phyloP scores from a whole-genome alignment of 2,888 invertebrate species.

The Callosobruchus maculatus region DNA sequence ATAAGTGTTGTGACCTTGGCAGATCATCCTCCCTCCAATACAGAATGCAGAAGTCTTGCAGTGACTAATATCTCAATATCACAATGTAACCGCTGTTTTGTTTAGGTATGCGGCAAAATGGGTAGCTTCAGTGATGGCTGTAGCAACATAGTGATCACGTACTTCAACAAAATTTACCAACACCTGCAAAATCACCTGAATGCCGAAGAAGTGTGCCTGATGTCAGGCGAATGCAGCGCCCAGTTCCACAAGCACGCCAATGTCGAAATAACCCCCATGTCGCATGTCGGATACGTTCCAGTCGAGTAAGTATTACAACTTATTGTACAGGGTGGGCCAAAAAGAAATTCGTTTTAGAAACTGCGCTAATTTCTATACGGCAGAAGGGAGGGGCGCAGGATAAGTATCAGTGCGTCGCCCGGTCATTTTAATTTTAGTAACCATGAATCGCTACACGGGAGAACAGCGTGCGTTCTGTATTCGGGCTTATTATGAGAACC shows the following conservation, averaged over 20 bases:
- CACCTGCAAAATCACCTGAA: conserved; percentile 61
- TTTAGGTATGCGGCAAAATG: conserved; percentile 63
- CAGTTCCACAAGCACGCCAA: conserved; percentile 64
- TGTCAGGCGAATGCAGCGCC: conserved; percentile 70
- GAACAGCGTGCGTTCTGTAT: too few relatives aligned
- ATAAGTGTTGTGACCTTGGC: too few relatives aligned
- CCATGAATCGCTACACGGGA: too few relatives aligned
- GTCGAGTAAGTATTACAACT: conserved; percentile 40
- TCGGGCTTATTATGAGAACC: too few relatives aligned
- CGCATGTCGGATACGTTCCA: conserved; percentile 55
- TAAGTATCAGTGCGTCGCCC: too few relatives aligned
- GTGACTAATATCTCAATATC: neutral
- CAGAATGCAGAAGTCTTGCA: neutral
- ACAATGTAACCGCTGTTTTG: neutral
- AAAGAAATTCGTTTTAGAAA: too few relatives aligned
- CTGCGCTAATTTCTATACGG: too few relatives aligned
- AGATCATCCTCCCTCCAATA: too few relatives aligned
- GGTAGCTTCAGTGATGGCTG: conserved; percentile 78
- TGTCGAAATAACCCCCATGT: conserved; percentile 56
- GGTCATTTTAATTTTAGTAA: too few relatives aligned
- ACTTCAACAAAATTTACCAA: conserved; percentile 69
- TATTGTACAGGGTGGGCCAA: too few relatives aligned
- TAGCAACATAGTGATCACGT: conserved; percentile 65
- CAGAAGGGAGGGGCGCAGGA: too few relatives aligned
- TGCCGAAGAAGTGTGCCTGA: conserved; percentile 65